Evolutionary conservation across 2,888 invertebrate species (phyloP).

Genomic region (Xestobium rufovillosum): DNA sequence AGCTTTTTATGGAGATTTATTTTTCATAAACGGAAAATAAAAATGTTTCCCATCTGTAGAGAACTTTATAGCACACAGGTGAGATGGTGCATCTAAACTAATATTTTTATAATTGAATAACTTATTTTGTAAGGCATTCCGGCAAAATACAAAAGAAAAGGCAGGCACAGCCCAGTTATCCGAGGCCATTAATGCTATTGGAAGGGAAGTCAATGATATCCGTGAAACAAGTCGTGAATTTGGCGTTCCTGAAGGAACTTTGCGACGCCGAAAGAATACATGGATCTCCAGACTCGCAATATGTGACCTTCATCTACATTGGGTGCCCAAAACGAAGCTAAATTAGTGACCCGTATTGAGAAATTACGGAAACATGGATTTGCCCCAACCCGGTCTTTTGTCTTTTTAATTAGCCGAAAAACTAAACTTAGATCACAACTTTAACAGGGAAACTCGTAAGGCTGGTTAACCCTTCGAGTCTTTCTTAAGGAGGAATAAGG

Average conservation of each 20-base stretch:
- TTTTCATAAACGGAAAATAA: no score
- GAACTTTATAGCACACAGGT: no score
- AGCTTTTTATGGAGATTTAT: no score
- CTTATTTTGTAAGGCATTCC: no score
- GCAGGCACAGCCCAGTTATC: constrained; percentile 1
- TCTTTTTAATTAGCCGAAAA: constrained; percentile 3
- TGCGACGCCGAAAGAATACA: constrained; percentile 7
- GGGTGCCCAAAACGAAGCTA: no score
- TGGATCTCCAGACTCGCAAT: no score
- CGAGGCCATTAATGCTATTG: constrained; percentile 1
- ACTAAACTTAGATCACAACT: constrained; percentile 4
- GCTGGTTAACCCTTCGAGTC: constrained; percentile 4
- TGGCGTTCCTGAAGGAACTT: constrained; percentile 6
- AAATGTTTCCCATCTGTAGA: no score
- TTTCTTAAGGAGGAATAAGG: neutral
- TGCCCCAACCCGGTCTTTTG: constrained; percentile 5
- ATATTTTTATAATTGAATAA: no score
- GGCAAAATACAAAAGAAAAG: no score
- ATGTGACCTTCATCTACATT: no score
- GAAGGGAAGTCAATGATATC: constrained; percentile 1
- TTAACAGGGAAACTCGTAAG: constrained; percentile 1
- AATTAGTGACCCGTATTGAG: no score
- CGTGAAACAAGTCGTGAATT: constrained; percentile 5
- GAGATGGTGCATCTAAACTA: no score
- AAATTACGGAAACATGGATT: constrained; percentile 5